Conservation (phyloP, 2,888 invertebrate species). For the Hirtodrosophila trivittata region DNA sequence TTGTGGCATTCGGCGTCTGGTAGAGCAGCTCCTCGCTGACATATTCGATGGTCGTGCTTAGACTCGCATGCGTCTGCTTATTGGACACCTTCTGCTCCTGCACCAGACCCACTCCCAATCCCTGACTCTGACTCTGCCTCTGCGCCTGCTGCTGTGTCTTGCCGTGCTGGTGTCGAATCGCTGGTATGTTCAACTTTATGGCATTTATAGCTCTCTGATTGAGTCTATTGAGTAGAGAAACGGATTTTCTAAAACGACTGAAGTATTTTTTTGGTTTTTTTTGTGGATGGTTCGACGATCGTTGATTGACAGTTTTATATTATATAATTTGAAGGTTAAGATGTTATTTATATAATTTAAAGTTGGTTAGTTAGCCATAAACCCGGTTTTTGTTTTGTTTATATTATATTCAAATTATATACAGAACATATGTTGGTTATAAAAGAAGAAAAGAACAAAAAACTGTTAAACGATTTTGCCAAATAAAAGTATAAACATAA, state of each 20-base stretch:
- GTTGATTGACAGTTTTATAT: constrained; percentile 23
- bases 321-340: constrained; percentile 39
- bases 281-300: constrained; percentile 1
- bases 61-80: constrained; percentile 29
- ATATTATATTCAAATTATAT: constrained; percentile 38
- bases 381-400: constrained; percentile 54
- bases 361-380: constrained; percentile 64
- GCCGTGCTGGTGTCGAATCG: constrained; percentile 65
- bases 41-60: constrained; percentile 64
- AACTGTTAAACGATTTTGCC: constrained; percentile 54
- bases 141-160: constrained; percentile 20
- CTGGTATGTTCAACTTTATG: constrained; percentile 83
- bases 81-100: constrained; percentile 13
- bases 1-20: constrained; percentile 82
- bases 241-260: constrained; percentile 84
- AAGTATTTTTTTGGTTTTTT: constrained; percentile 36
- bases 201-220: constrained; percentile 83
- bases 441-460: constrained; percentile 66
- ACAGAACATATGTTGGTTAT: constrained; percentile 52
- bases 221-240: constrained; percentile 84
- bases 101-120: constrained; percentile 33
- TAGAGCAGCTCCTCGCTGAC: constrained; percentile 77
- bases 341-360: too few relatives aligned
- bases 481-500: constrained; percentile 37
- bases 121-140: constrained; percentile 15